Base-by-base conservation (phyloP, 1,140 invertebrate genomes). In the Cyphomyrmex costatus region DNA sequence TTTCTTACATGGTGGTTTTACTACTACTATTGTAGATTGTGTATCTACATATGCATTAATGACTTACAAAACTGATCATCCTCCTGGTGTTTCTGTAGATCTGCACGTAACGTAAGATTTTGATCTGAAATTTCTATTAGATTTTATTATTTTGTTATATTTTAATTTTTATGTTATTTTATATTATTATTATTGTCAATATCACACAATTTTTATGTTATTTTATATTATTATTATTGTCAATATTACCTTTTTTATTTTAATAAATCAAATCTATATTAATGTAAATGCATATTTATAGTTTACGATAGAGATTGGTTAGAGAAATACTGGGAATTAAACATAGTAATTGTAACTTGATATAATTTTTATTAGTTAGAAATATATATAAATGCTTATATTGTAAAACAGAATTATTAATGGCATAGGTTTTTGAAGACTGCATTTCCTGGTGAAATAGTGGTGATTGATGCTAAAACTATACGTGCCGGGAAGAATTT, bases 1-100 rank as follows among this genome's bases (percentile, higher is more conserved):
- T 0, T 96, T 96, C 1, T 93, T 99, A 5, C 98, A 99, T 95
- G 98, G 98, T 58, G 98, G 98, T 16, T 97, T 98, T 86, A 98
- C 97, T 14, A 97, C 97, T 14, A 97, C 97, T 3, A 91, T 99
- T 19, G 96, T 99, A 12, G 98, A 99, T 95, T 96, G 96, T 80
- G 93, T 99, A 19, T 98, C 98, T 6, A 98, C 98, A 0, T 96
- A 97, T 92, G 98, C 98, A 1, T 91, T 99, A 6, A 96, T 97
- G 91, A 97, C 97, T 0, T 95, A 96, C 84, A 96, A 96, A 27
- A 95, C 94, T 63, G 94, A 96, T 85, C 8, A 10, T 30, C 92
- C 94, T 46, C 95, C 97, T 80, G 97, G 98, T 51, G 97, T 97
- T 33, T 98, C 97, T 16, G 96, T 98, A 19, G 96, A 98, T 92